Percentiles rank a stretch among this genome's conserved stretches.
These are phyloP conservation scores for Lithophane ornitopus DNA, from an alignment of 2,888 invertebrate genomes.

Conservation along the genomic window DNA sequence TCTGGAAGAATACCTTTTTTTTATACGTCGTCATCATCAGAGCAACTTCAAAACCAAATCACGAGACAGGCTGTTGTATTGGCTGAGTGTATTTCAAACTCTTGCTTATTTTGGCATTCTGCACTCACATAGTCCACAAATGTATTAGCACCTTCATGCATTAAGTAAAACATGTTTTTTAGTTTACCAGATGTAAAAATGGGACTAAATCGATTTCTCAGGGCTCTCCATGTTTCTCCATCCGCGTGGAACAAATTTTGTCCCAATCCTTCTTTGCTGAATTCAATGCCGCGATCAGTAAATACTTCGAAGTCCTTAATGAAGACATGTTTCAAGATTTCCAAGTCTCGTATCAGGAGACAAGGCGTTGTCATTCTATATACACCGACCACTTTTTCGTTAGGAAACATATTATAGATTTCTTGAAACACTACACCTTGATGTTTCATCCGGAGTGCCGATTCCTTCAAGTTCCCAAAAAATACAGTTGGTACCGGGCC, in stretches of 20 bases:
- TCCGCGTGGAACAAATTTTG: conserved; percentile 77
- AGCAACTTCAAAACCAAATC: too few relatives aligned
- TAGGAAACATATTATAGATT: conserved; percentile 72
- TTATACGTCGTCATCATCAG: too few relatives aligned
- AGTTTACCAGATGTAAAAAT: conserved; percentile 80
- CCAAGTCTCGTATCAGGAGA: conserved; percentile 76
- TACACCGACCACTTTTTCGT: conserved; percentile 79
- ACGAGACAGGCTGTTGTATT: too few relatives aligned
- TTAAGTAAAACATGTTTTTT: conserved; percentile 77
- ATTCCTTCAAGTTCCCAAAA: conserved; percentile 76
- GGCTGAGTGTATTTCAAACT: conserved; percentile 68
- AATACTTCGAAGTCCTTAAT: conserved; percentile 80
- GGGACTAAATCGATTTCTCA: conserved; percentile 75
- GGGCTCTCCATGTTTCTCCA: conserved; percentile 74
- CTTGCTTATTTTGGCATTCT: conserved; percentile 53
- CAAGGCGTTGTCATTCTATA: conserved; percentile 76
- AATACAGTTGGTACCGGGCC: conserved; percentile 72
- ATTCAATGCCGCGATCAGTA: conserved; percentile 74
- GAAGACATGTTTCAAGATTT: conserved; percentile 77
- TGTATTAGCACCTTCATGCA: conserved; percentile 71
- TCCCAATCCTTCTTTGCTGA: conserved; percentile 74
- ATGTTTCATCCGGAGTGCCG: conserved; percentile 64
- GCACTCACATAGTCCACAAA: conserved; percentile 67
- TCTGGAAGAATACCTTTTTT: too few relatives aligned
- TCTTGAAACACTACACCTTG: conserved; percentile 65